Evolutionary conservation across 2,797 vertebrate species (phyloP).

Genomic region (Pantherophis alleghaniensis): DNA sequence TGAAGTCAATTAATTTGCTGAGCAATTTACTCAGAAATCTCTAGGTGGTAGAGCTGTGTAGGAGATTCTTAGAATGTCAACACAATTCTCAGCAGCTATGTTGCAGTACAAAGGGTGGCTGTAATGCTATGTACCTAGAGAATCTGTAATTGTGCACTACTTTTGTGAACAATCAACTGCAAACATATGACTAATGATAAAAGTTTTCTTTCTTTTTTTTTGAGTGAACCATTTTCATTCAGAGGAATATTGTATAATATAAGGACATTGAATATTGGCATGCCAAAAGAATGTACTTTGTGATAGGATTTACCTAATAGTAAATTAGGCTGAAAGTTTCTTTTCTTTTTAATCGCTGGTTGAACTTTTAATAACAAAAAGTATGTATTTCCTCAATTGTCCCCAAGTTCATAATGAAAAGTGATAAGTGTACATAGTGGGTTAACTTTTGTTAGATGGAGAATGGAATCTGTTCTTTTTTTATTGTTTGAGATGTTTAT

Average conservation of each 20-base stretch:
- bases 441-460: conserved; percentile 21
- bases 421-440: neutral
- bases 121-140: neutral
- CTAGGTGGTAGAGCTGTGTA: neutral
- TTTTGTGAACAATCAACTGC: neutral
- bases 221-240: neutral
- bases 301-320: neutral
- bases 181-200: neutral
- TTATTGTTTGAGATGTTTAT: neutral
- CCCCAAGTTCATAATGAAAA: neutral
- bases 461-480: neutral
- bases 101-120: neutral
- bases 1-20: neutral
- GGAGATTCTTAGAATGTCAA: neutral
- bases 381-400: conserved; percentile 6
- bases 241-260: conserved; percentile 10
- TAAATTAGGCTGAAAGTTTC: conserved; percentile 14
- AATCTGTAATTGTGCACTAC: neutral
- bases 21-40: neutral
- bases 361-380: conserved; percentile 27
- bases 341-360: neutral
- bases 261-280: neutral
- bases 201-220: neutral
- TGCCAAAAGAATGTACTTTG: conserved; percentile 16
- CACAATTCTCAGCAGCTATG: neutral